Percentiles rank a stretch among this genome's conserved stretches.
Conservation (phyloP, 2,113 vertebrate genomes). For the Psettodes erumei region DNA sequence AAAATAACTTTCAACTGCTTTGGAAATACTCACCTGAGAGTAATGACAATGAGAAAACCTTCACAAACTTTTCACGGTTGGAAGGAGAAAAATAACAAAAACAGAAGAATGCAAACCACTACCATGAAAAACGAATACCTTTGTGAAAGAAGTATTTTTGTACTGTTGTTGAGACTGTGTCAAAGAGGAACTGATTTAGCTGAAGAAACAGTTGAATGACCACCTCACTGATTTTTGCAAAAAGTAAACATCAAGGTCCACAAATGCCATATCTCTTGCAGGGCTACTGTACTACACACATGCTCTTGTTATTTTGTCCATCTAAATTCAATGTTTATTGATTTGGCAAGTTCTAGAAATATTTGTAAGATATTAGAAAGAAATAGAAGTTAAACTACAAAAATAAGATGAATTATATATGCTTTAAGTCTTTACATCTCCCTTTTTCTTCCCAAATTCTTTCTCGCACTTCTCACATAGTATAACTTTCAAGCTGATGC, state of each 20-base stretch:
- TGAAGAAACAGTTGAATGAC: not conserved
- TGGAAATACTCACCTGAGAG: too few species aligned
- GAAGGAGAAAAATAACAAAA: not conserved
- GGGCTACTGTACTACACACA: not conserved
- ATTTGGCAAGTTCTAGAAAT: not conserved
- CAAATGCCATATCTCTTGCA: not conserved
- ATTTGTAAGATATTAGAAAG: conserved; percentile 7
- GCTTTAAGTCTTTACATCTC: conserved; percentile 13
- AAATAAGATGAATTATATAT: conserved; percentile 34
- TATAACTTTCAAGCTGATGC: conserved; percentile 48
- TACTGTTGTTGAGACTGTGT: not conserved
- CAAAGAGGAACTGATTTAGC: not conserved
- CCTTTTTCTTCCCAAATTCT: conserved; percentile 34
- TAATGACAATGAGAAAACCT: too few species aligned
- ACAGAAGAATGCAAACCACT: not conserved
- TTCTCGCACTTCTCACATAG: conserved; percentile 42
- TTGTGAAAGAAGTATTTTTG: not conserved
- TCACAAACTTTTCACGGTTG: not conserved
- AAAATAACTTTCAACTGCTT: not conserved
- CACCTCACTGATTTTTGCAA: not conserved
- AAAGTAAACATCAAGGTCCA: not conserved
- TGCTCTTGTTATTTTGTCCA: not conserved
- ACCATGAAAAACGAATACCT: too few species aligned
- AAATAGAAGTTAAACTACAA: conserved; percentile 8
- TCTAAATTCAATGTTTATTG: conserved; percentile 2